These are phyloP conservation scores for Opisthograptis luteolata DNA, from an alignment of 2,888 invertebrate genomes.

Conservation along the genomic window DNA sequence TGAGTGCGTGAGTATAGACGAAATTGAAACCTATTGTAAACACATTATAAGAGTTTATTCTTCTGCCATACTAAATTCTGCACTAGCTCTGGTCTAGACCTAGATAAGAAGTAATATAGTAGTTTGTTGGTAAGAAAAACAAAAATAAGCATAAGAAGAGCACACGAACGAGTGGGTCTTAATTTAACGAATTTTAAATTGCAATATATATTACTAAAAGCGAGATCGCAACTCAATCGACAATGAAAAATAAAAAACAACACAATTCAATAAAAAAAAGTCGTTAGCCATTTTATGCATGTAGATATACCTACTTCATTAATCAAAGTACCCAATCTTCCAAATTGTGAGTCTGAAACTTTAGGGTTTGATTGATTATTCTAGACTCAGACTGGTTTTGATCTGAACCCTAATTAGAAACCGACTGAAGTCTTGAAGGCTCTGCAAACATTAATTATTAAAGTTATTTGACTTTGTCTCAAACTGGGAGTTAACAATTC, in stretches of 20 bases:
- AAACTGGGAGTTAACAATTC: conserved; percentile 13
- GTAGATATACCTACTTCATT: too few relatives aligned
- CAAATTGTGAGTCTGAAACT: conserved; percentile 19
- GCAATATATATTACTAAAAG: too few relatives aligned
- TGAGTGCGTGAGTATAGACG: conserved; percentile 24
- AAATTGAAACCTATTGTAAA: conserved; percentile 11
- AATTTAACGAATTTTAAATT: too few relatives aligned
- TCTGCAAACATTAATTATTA: conserved; percentile 25
- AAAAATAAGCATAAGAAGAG: too few relatives aligned
- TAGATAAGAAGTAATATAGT: too few relatives aligned
- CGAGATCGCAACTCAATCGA: not conserved
- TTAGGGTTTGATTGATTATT: conserved; percentile 37
- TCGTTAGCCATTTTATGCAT: conserved; percentile 3
- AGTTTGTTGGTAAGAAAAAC: too few relatives aligned
- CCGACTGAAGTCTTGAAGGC: conserved; percentile 12
- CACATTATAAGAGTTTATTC: not conserved
- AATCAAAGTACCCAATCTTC: conserved; percentile 19
- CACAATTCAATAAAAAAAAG: conserved; percentile 2
- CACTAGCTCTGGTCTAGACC: too few relatives aligned
- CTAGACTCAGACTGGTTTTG: conserved; percentile 26
- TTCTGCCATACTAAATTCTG: too few relatives aligned
- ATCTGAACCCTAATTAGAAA: conserved; percentile 32
- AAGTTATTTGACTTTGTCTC: conserved; percentile 27
- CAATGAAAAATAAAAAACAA: not conserved
- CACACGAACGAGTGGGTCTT: too few relatives aligned